These are phyloP conservation scores for Meloidogyne exigua DNA, from an alignment of 1,140 invertebrate species.

Conservation along the genomic window DNA sequence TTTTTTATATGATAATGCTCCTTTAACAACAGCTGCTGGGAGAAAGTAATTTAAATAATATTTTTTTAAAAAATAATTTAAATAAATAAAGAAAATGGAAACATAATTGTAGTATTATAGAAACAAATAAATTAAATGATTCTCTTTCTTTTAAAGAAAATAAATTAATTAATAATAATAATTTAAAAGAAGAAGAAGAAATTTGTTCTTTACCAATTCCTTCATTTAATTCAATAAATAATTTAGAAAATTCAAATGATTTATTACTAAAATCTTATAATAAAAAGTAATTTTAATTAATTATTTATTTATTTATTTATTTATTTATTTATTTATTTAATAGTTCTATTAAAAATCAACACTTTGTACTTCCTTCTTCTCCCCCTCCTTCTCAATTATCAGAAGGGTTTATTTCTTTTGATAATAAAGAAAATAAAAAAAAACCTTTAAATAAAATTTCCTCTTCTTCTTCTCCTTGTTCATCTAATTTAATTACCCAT, in stretches of 20 bases:
- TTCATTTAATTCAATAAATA: not conserved
- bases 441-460: not conserved
- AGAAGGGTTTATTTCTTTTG: not conserved
- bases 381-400: not conserved
- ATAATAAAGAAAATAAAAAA: not conserved
- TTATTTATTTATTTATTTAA: not conserved
- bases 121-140: not conserved
- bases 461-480: not conserved
- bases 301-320: not conserved
- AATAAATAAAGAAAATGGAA: constrained; percentile 24
- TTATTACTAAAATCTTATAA: not conserved
- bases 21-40: not conserved
- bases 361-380: not conserved
- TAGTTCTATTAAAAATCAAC: not conserved
- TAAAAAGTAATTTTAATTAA: not conserved
- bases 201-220: not conserved
- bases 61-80: no score
- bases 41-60: constrained; percentile 12
- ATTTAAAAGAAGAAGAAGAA: not conserved
- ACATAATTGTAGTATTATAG: constrained; percentile 15
- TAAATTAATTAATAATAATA: not conserved
- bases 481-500: not conserved
- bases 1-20: constrained; percentile 30
- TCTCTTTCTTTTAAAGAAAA: not conserved
- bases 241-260: not conserved